Evolutionary conservation across 2,113 vertebrate genomes (phyloP), one percentile per base, ranked within the genome.

Genomic region (Oreochromis aureus): DNA sequence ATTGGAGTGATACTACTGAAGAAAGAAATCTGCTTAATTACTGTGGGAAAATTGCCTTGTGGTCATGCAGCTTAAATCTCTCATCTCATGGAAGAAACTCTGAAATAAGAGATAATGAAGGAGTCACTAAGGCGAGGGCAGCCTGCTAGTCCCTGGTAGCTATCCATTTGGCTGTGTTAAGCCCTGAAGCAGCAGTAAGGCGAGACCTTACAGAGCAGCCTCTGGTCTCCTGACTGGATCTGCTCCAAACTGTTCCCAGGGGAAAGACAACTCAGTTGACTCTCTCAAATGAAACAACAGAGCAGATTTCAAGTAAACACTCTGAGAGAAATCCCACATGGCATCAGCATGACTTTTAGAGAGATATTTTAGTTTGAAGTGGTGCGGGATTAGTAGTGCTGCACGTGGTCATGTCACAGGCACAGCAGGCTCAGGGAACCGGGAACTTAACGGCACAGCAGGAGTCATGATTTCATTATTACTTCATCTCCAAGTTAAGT

Each of bases 141-240:
- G 89, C 81, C 85, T 55, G 87, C 90, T 91, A 90, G 86, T 84
- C 30, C 66, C 89, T 85, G 91, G 84, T 89, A 39, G 82, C 80
- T 4, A 34, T 85, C 93, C 83, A 90, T 83, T 90, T 89, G 88
- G 90, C 84, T 3, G 9, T 3, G 76, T 84, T 51, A 56, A 82
- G 61, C 12, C 58, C 82, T 87, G 84, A 80, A 92, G 83, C 86
- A 59, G 89, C 89, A 83, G 85, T 88, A 66, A 92, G 82, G 89
- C 88, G 76, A 86, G 84, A 91, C 88, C 39, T 91, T 34, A 69
- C 80, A 83, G 89, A 61, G 87, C 89, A 15, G 83, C 90, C 71
- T 88, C 85, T 89, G 73, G 89, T 89, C 90, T 89, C 82, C 90
- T 91, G 87, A 90, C 91, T 93, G 90, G 91, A 93, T 59, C 79